Base-by-base conservation (phyloP, 2,797 vertebrate genomes). In the Saxicola maurus region DNA sequence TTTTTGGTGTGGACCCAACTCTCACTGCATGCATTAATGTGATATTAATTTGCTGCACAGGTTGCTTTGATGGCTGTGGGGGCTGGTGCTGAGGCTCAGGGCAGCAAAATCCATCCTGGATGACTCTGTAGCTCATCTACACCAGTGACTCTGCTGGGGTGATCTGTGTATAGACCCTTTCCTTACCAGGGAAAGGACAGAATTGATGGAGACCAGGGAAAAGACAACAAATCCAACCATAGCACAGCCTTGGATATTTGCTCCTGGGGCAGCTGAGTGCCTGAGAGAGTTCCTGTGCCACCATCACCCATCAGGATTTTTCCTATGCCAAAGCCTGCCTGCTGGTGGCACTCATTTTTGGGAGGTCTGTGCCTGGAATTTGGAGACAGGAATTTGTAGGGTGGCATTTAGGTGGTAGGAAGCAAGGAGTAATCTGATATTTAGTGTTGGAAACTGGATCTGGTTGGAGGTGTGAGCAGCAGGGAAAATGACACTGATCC, bases 201-300 rank as follows among this genome's bases (percentile, higher is more conserved):
- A 37, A 61, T 8, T 21, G 11, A 20, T 15, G 11, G 6, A 66
- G 15, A 5, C 9, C 24, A 55, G 31, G 24, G 17, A 40, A 53
- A 61, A 86, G 19, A 30, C 33, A 20, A 25, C 37, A 62, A 64
- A 71, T 25, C 30, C 33, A 55, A 24, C 10, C 1, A 1, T 0
- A 4, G 10, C 48, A 51, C 15, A 30, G 19, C 38, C n/a, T 59
- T 59, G 61, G 33, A 2, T 43, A 16, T 25, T 7, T 66, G 21
- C 43, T 46, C 0, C 0, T 33, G 40, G 55, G 45, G 28, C 6
- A 77, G 38, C 19, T 2, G 37, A 30, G 53, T 19, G 23, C 8
- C 23, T 64, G 69, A 16, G 7, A 38, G 18, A 38, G 6, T 8
- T 65, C 11, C 19, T 40, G 46, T 55, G 27, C 30, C 42, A 49